A percentile compares a stretch with the other conserved stretches of the same genome.
Conservation (phyloP, 2,797 vertebrate species). For the Bucorvus abyssinicus region DNA sequence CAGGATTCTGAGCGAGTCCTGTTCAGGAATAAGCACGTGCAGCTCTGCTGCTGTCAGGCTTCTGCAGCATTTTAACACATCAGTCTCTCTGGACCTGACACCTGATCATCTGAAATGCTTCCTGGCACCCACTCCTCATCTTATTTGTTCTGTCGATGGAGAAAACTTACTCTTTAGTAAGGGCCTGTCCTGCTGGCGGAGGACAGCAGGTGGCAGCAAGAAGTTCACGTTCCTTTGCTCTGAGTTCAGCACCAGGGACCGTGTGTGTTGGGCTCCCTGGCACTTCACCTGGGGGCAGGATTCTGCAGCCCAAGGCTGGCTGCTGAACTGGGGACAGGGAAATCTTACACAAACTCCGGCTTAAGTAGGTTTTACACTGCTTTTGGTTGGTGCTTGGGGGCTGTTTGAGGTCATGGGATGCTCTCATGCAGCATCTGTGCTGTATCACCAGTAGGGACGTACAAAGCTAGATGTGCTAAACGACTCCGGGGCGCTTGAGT, state of each 20-base stretch:
- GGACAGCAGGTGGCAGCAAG: conserved; percentile 41
- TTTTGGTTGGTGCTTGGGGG: not conserved
- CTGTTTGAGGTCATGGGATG: not conserved
- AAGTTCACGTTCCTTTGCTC: not conserved
- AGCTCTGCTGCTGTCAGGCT: not conserved
- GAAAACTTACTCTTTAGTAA: not conserved
- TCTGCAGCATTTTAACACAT: not conserved
- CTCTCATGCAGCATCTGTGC: not conserved
- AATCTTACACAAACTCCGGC: not conserved
- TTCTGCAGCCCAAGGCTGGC: not conserved
- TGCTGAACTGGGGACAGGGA: not conserved
- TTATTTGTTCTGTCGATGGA: not conserved
- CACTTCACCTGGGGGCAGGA: not conserved
- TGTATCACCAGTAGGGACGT: not conserved
- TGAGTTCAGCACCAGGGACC: accelerated
- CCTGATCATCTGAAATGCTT: not conserved
- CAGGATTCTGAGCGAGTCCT: not conserved
- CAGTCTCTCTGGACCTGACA: not conserved
- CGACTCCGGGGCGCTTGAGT: not conserved
- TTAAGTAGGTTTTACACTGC: not conserved
- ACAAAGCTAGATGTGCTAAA: accelerated
- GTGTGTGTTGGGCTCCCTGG: not conserved
- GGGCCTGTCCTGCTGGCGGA: not conserved
- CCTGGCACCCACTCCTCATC: not conserved
- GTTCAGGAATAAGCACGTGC: not conserved